phyloP scores from a whole-genome alignment of 2,888 invertebrate genomes.

The Napeogenes inachia region DNA sequence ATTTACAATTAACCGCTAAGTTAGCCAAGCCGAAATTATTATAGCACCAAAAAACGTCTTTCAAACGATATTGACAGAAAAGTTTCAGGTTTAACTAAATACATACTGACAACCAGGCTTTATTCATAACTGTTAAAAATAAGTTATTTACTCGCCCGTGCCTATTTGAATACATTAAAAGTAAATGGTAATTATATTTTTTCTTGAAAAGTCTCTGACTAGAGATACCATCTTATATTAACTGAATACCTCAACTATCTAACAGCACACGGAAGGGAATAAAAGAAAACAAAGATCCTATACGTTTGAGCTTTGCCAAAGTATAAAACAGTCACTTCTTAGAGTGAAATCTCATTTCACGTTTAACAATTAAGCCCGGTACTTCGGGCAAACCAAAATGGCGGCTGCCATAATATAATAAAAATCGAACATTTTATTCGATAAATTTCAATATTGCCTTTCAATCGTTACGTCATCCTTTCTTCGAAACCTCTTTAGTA shows the following conservation, averaged over 20 bases:
- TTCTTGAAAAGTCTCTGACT: conserved; percentile 71
- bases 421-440: conserved; percentile 33
- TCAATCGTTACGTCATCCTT: conserved; percentile 11
- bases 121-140: conserved; percentile 41
- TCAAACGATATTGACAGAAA: conserved; percentile 67
- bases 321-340: conserved; percentile 48
- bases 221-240: conserved; percentile 72
- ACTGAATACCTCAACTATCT: conserved; percentile 59
- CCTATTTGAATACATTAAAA: conserved; percentile 66
- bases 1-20: conserved; percentile 63
- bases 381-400: conserved; percentile 17
- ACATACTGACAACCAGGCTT: conserved; percentile 53
- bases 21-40: conserved; percentile 74
- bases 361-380: conserved; percentile 26
- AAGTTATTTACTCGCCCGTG: conserved; percentile 68
- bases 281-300: conserved; percentile 44
- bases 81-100: conserved; percentile 52
- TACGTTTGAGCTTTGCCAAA: conserved; percentile 73
- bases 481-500: conserved; percentile 19
- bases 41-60: conserved; percentile 73
- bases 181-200: conserved; percentile 71
- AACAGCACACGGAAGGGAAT: conserved; percentile 70
- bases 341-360: conserved; percentile 72
- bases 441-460: conserved; percentile 27
- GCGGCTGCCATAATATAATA: conserved; percentile 24